Conservation (phyloP, 2,797 vertebrate genomes). For the Ficedula albicollis region DNA sequence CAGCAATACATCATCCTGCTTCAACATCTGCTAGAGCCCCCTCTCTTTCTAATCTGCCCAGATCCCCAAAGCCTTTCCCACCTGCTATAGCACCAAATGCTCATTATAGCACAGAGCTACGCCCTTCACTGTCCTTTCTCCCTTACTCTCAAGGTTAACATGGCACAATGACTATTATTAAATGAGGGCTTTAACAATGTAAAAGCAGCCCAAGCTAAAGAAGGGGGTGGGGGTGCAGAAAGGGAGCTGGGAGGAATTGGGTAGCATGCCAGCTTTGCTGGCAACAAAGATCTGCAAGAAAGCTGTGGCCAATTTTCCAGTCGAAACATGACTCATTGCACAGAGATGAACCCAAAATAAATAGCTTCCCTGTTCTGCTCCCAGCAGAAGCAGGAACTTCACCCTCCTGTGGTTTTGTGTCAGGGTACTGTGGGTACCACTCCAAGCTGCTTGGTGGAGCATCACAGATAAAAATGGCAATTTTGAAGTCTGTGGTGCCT, state of each 20-base stretch:
- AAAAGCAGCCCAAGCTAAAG: slow-evolving; percentile 56
- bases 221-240: slow-evolving; percentile 10
- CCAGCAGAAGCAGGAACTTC: slow-evolving; percentile 85
- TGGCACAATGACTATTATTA: slow-evolving; percentile 84
- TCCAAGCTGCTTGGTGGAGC: slow-evolving; percentile 76
- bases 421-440: slow-evolving; percentile 81
- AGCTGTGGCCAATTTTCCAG: slow-evolving; percentile 92
- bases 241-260: slow-evolving; percentile 69
- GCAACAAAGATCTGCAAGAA: slow-evolving; percentile 78
- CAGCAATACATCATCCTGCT: slow-evolving; percentile 86
- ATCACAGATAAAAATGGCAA: slow-evolving; percentile 78
- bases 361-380: slow-evolving; percentile 91
- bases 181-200: slow-evolving; percentile 70
- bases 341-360: slow-evolving; percentile 95
- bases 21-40: slow-evolving; percentile 87
- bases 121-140: slow-evolving; percentile 80
- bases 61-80: slow-evolving; percentile 87
- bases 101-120: slow-evolving; percentile 79
- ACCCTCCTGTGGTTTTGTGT: slow-evolving; percentile 89
- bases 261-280: slow-evolving; percentile 85
- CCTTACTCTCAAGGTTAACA: slow-evolving; percentile 80
- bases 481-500: slow-evolving; percentile 76
- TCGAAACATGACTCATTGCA: slow-evolving; percentile 94
- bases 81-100: slow-evolving; percentile 82
- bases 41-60: slow-evolving; percentile 84